A percentile compares a stretch with the other conserved stretches of the same genome.
Conservation (phyloP, 2,888 invertebrate genomes). For the Dryadula phaetusa region DNA sequence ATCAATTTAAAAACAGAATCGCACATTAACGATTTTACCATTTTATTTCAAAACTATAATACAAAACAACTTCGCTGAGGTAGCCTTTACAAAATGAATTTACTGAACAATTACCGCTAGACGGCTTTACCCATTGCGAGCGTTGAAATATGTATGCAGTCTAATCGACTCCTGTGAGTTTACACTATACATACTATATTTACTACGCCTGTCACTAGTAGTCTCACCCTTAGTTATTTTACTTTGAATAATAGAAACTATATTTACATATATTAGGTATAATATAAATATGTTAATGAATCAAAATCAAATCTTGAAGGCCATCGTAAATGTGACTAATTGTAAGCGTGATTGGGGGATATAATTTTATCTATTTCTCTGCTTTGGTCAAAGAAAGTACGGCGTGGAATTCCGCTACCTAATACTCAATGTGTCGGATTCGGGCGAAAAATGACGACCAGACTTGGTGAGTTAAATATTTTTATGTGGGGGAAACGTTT, state of each 20-base stretch:
- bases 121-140: slow-evolving; percentile 14
- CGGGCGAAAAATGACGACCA: no score
- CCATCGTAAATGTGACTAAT: no score
- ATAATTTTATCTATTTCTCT: no score
- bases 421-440: no score
- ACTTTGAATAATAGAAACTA: background rate
- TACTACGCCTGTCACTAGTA: background rate
- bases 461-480: no score
- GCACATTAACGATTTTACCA: background rate
- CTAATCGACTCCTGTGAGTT: slow-evolving; percentile 6
- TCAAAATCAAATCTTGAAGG: no score
- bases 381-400: no score
- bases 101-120: slow-evolving; percentile 15
- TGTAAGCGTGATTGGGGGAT: no score
- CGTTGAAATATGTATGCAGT: slow-evolving; percentile 17
- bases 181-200: background rate
- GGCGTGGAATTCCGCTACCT: no score
- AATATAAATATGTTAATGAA: no score
- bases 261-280: no score
- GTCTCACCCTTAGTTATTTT: background rate
- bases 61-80: background rate
- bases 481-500: no score
- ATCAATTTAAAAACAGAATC: background rate
- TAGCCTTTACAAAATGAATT: slow-evolving; percentile 10
- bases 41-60: background rate